Percentiles rank a stretch among this genome's conserved stretches.
phyloP scores from a whole-genome alignment of 2,888 invertebrate genomes.

The Liodrosophila aerea region DNA sequence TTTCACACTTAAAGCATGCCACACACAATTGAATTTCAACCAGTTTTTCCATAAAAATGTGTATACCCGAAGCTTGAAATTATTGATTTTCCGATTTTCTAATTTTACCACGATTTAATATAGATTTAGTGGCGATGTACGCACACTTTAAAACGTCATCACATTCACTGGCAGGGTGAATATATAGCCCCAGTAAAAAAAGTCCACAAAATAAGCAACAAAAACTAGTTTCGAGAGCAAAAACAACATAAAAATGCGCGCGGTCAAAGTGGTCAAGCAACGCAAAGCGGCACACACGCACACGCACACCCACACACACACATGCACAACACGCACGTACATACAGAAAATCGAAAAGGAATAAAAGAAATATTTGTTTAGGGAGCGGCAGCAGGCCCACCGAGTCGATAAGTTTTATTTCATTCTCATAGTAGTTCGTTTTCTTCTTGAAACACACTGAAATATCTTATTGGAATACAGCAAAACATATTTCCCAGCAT shows the following conservation, averaged over 20 bases:
- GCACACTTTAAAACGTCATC: conserved; percentile 63
- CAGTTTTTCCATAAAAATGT: conserved; percentile 49
- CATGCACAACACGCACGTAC: conserved; percentile 4
- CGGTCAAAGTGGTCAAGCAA: conserved; percentile 77
- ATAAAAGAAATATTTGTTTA: conserved; percentile 48
- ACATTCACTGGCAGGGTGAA: conserved; percentile 44
- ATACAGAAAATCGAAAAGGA: conserved; percentile 30
- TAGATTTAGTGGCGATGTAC: conserved; percentile 35
- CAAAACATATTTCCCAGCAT: not conserved
- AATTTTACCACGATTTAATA: conserved; percentile 32
- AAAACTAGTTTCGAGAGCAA: conserved; percentile 61
- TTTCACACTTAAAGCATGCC: conserved; percentile 64
- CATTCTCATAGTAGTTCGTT: too few species aligned
- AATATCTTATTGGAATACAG: conserved; percentile 65
- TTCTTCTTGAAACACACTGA: too few species aligned
- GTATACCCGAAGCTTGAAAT: conserved; percentile 66
- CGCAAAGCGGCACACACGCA: conserved; percentile 55
- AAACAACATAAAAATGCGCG: conserved; percentile 67
- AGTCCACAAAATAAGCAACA: conserved; percentile 13
- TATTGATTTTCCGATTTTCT: conserved; percentile 62
- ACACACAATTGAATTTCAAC: conserved; percentile 52
- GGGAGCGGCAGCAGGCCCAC: conserved; percentile 63
- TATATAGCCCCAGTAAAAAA: conserved; percentile 35
- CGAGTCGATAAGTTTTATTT: too few species aligned
- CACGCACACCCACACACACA: conserved; percentile 3